Base-by-base conservation (phyloP, 2,797 vertebrate species). In the Chaunax sp. region DNA sequence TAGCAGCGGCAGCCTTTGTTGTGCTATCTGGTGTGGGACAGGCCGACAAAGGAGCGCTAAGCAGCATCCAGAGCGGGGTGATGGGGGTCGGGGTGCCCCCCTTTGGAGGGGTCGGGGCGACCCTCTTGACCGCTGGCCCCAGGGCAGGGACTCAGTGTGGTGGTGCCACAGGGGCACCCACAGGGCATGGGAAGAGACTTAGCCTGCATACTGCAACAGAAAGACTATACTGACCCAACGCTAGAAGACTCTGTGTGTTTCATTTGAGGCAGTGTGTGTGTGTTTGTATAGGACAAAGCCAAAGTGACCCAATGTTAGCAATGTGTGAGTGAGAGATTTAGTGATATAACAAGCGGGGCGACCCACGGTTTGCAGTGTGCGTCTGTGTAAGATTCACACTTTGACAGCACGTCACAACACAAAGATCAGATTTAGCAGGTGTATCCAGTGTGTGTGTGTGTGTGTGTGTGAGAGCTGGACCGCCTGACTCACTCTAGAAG, bases 71-170 rank as follows among this genome's bases (percentile, higher is more conserved):
- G 73, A 74, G 90, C 88, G 30, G 83, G 94, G 93, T 91, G 89
- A 90, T 65, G 71, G 87, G 86, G 91, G 91, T 91, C 77, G 85
- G 72, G 81, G 70, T 78, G 45, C 70, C 76, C 81, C 83, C 81
- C 80, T 79, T 72, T 64, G 59, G 78, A 80, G 84, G 94, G 93
- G 95, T 94, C 92, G 40, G 71, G 77, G 84, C 94, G 94, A 96
- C 94, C 95, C 94, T 94, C 94, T 94, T 95, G 92, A 95, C 94
- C 94, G 86, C 66, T 88, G 95, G 87, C 89, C 95, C 91, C 87
- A 30, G 92, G 94, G 91, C 93, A 90, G 85, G 86, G 91, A 85
- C 94, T 93, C 95, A 92, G 90, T 93, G 93, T 95, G 94, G 94
- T 91, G 93, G 94, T 90, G 95, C 94, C 95, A 95, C 93, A 93